Evolutionary conservation across 2,113 vertebrate genomes (phyloP).

Genomic region (Pycnonotus jocosus): DNA sequence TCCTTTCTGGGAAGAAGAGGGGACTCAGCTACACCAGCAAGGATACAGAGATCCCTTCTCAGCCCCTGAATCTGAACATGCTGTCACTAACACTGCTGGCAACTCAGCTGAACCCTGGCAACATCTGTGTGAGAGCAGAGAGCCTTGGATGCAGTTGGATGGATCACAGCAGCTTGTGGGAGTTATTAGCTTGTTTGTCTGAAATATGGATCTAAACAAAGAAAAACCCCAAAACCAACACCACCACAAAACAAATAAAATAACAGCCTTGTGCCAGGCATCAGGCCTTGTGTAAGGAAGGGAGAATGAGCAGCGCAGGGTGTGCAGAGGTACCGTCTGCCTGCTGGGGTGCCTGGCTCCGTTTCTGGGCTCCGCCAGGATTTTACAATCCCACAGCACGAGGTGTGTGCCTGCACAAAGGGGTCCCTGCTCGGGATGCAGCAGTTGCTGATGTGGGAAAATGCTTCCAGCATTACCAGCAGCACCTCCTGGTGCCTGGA

Average conservation of each 20-base stretch:
- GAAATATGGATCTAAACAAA: background rate
- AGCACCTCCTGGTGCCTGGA: conserved; percentile 32
- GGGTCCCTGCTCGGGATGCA: background rate
- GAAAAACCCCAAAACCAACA: background rate
- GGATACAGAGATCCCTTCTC: background rate
- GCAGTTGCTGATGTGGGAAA: background rate
- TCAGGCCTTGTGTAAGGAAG: background rate
- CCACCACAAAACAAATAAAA: background rate
- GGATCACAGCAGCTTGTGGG: background rate
- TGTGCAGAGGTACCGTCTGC: background rate
- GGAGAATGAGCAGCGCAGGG: background rate
- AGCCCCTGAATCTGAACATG: background rate
- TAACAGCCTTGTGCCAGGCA: background rate
- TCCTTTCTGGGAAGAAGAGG: background rate
- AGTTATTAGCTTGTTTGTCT: background rate
- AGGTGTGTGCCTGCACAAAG: background rate
- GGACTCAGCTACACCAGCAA: background rate
- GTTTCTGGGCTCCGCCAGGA: background rate
- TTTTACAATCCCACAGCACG: background rate
- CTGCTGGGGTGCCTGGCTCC: background rate
- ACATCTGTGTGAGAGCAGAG: background rate
- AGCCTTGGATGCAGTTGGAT: background rate
- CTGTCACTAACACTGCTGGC: background rate
- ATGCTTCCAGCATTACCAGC: background rate
- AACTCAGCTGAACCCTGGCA: background rate